A percentile compares a stretch with the other conserved stretches of the same genome.
phyloP scores from a whole-genome alignment of 2,113 vertebrate species.

The Rhynchopsitta pachyrhyncha region DNA sequence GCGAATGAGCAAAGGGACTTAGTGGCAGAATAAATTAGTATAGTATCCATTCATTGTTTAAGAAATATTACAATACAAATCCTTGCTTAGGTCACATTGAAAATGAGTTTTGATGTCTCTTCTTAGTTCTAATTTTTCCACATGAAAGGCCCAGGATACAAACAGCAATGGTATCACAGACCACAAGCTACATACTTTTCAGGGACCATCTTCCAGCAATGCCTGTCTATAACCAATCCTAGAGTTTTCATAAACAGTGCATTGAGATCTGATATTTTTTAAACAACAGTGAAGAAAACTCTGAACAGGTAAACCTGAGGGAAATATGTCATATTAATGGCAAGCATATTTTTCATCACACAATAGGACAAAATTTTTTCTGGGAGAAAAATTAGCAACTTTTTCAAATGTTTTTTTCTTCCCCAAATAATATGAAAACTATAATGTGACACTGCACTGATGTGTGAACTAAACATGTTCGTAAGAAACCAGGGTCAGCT shows the following conservation, averaged over 20 bases:
- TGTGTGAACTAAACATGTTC: not conserved
- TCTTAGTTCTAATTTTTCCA: not conserved
- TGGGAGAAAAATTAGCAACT: not conserved
- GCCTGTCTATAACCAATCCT: not conserved
- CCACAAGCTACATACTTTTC: not conserved
- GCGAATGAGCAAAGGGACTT: not conserved
- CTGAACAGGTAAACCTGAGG: not conserved
- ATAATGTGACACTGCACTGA: not conserved
- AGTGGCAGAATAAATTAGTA: not conserved
- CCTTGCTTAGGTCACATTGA: not conserved
- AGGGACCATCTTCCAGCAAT: not conserved
- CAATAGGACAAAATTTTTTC: fast-evolving
- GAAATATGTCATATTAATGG: not conserved
- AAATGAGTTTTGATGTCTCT: not conserved
- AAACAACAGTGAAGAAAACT: not conserved
- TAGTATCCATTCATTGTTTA: not conserved
- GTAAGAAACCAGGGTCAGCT: not conserved
- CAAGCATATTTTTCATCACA: not conserved
- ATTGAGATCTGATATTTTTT: not conserved
- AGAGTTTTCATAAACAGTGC: not conserved
- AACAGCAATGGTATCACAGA: not conserved
- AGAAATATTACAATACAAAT: not conserved
- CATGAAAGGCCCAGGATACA: not conserved
- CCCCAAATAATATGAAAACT: not conserved
- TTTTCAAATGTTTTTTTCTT: not conserved